A percentile compares a stretch with the other conserved stretches of the same genome.
phyloP scores from a whole-genome alignment of 2,888 invertebrate genomes.

The Aelia acuminata region DNA sequence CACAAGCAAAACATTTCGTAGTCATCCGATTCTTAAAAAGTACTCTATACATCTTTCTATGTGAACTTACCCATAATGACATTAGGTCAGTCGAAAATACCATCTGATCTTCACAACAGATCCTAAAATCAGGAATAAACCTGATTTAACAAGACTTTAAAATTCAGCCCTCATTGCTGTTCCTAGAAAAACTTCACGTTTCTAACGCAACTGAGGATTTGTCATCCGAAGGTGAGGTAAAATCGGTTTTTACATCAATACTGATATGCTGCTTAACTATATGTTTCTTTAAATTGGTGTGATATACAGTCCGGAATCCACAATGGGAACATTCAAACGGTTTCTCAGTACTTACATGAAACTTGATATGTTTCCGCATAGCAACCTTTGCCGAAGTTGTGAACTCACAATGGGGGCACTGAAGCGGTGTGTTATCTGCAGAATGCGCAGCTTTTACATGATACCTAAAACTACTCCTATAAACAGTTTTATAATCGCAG shows the following conservation, averaged over 20 bases:
- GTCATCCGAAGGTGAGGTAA: neutral
- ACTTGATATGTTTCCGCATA: constrained; percentile 30
- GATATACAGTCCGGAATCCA: constrained; percentile 26
- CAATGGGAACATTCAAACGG: constrained; percentile 35
- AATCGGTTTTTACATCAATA: neutral
- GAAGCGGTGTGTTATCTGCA: neutral
- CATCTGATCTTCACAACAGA: neutral
- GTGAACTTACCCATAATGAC: neutral
- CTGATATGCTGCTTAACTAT: neutral
- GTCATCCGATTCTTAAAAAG: neutral
- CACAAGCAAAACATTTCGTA: neutral
- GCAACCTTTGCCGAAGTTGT: neutral
- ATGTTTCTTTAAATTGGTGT: constrained; percentile 22
- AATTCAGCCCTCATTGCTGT: neutral
- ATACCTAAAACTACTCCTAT: constrained; percentile 18
- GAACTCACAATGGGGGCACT: constrained; percentile 18
- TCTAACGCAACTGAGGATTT: neutral
- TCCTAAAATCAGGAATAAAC: neutral
- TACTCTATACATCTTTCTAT: neutral
- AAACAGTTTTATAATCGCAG: constrained; percentile 38
- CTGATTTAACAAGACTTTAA: neutral
- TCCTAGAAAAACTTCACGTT: neutral
- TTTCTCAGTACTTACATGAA: neutral
- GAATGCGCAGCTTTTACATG: constrained; percentile 9
- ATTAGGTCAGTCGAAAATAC: neutral